Percentiles rank a stretch among this genome's conserved stretches.
phyloP scores from a whole-genome alignment of 2,113 vertebrate genomes.

The Redunca redunca region DNA sequence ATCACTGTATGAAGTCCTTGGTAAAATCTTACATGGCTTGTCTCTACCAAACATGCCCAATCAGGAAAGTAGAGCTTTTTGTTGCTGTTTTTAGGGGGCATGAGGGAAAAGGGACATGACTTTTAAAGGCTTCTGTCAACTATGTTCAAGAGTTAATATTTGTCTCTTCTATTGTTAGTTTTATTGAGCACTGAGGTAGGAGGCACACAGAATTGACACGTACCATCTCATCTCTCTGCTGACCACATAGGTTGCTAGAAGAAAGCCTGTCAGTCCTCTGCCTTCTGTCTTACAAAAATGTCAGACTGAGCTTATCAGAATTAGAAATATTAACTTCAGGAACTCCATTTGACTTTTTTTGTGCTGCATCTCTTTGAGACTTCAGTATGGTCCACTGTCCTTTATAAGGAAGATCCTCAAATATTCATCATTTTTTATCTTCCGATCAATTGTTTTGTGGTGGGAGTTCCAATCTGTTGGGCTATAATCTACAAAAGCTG shows the following conservation, averaged over 20 bases:
- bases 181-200: not conserved
- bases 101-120: not conserved
- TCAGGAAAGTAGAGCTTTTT: not conserved
- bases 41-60: not conserved
- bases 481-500: not conserved
- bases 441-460: not conserved
- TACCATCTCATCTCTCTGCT: not conserved
- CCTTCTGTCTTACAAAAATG: not conserved
- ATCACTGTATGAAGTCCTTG: slow-evolving; percentile 9
- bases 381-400: not conserved
- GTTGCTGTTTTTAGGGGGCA: not conserved
- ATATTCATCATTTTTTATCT: not conserved
- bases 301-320: not conserved
- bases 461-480: not conserved
- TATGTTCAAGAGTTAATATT: slow-evolving; percentile 1
- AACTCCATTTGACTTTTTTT: not conserved
- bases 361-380: not conserved
- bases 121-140: slow-evolving; percentile 3
- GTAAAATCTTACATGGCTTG: not conserved
- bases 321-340: not conserved
- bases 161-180: slow-evolving; percentile 23
- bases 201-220: not conserved
- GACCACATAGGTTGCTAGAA: not conserved
- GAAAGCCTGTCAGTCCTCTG: not conserved
- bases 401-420: not conserved